phyloP scores from a whole-genome alignment of 2,113 vertebrate genomes.

The Nycticorax nycticorax region DNA sequence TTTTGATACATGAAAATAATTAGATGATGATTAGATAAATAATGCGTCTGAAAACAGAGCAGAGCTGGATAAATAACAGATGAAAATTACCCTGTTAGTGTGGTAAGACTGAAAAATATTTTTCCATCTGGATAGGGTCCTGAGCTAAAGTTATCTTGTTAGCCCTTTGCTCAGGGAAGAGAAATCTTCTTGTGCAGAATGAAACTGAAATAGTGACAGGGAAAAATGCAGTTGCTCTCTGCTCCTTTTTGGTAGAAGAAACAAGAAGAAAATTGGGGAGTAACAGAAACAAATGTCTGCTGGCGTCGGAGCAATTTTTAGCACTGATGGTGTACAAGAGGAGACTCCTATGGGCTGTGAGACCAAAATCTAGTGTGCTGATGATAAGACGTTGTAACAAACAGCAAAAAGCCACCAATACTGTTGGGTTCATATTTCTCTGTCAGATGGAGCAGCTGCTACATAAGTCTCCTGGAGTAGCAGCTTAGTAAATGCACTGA shows the following conservation, averaged over 20 bases:
- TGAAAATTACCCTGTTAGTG: not conserved
- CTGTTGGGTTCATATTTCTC: constrained; percentile 34
- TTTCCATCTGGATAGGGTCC: not conserved
- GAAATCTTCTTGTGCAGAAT: not conserved
- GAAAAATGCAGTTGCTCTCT: not conserved
- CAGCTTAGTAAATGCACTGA: not conserved
- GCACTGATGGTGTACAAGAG: not conserved
- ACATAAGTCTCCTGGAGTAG: not conserved
- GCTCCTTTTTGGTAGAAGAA: not conserved
- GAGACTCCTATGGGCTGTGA: not conserved
- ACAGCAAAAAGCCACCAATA: not conserved
- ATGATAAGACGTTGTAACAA: not conserved
- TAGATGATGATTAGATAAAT: constrained; percentile 20
- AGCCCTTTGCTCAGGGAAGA: not conserved
- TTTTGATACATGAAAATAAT: constrained; percentile 41
- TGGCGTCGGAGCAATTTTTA: constrained; percentile 8
- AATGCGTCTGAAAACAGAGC: not conserved
- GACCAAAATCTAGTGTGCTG: not conserved
- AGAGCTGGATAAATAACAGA: not conserved
- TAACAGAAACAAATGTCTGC: constrained; percentile 1
- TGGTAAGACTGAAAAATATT: not conserved
- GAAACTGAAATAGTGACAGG: not conserved
- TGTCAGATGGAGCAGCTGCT: constrained; percentile 20
- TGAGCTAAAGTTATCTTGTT: not conserved
- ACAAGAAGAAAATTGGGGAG: not conserved